A percentile compares a stretch with the other conserved stretches of the same genome.
These are phyloP conservation scores for Australoheros facetus DNA, from an alignment of 2,797 vertebrate genomes.

Conservation along the genomic window DNA sequence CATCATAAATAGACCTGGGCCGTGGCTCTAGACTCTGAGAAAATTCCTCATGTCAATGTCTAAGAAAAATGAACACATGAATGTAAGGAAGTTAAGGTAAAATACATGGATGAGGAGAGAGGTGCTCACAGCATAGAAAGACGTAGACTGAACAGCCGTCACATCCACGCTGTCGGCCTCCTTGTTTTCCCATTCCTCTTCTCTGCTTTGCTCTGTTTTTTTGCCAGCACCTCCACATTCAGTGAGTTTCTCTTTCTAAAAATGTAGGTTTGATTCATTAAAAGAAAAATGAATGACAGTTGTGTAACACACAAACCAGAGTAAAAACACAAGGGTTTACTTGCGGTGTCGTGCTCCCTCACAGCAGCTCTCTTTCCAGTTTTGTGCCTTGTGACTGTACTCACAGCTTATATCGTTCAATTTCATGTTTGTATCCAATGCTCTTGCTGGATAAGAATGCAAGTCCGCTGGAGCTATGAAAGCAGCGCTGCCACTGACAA, in stretches of 20 bases:
- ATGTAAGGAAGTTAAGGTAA: neutral
- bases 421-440: neutral
- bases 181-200: neutral
- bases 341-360: too few species aligned
- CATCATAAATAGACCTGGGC: constrained; percentile 77
- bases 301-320: neutral
- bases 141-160: constrained; percentile 44
- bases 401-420: neutral
- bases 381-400: neutral
- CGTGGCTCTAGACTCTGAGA: constrained; percentile 72
- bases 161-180: constrained; percentile 1
- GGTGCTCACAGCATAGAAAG: constrained; percentile 77
- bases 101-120: constrained; percentile 4
- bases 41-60: constrained; percentile 14
- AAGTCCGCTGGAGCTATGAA: neutral
- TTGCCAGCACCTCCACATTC: neutral
- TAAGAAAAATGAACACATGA: neutral
- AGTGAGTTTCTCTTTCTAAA: constrained; percentile 20
- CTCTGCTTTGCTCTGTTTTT: constrained; percentile 27
- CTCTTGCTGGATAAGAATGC: neutral
- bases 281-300: neutral
- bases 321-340: neutral
- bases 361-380: neutral
- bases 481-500: neutral
- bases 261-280: neutral